Conservation (phyloP, 2,888 invertebrate genomes). For the Andricus curvator region DNA sequence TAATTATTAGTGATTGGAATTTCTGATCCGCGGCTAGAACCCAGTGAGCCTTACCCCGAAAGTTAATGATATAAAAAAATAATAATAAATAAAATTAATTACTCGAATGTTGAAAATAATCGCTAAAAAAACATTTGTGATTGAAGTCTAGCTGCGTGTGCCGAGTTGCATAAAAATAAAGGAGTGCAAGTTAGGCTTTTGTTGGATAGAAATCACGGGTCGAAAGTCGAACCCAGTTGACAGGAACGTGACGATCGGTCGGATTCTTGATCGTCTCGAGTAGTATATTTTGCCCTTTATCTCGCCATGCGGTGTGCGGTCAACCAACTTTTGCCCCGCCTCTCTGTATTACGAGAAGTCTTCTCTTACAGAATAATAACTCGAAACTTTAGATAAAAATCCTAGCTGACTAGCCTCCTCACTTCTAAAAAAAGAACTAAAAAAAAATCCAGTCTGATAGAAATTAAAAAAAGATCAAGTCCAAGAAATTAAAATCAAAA, state of each 20-base stretch:
- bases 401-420: slow-evolving; percentile 19
- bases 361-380: slow-evolving; percentile 64
- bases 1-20: no score
- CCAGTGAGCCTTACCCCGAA: no score
- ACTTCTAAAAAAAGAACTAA: slow-evolving; percentile 14
- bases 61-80: no score
- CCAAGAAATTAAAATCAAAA: no score
- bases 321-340: slow-evolving; percentile 68
- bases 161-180: slow-evolving; percentile 5
- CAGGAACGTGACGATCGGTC: slow-evolving; percentile 69
- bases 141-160: slow-evolving; percentile 32
- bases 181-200: slow-evolving; percentile 36
- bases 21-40: no score
- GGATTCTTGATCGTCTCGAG: slow-evolving; percentile 67
- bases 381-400: slow-evolving; percentile 63
- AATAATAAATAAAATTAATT: background rate
- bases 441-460: no score
- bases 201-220: slow-evolving; percentile 48
- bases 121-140: background rate
- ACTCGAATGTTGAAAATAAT: background rate
- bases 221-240: slow-evolving; percentile 63
- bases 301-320: slow-evolving; percentile 63
- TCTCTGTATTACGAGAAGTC: slow-evolving; percentile 50
- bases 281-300: slow-evolving; percentile 59
- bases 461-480: background rate